Conservation (phyloP, 2,797 vertebrate species). For the Bufotes viridis region DNA sequence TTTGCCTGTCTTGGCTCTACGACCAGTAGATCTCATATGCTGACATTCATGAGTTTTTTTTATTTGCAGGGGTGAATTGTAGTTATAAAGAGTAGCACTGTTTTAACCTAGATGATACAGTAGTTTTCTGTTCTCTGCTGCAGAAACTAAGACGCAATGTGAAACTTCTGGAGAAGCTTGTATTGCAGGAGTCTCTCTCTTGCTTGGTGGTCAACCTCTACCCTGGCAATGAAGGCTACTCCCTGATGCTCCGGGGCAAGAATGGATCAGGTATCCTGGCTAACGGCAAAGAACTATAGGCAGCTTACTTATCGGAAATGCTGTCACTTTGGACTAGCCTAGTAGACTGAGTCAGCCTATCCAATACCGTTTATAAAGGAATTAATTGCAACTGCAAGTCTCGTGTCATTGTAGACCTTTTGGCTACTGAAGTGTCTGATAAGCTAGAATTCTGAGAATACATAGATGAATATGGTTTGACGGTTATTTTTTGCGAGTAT, state of each 20-base stretch:
- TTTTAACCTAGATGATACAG: no score
- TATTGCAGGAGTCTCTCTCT: conserved; percentile 94
- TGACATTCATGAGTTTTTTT: no score
- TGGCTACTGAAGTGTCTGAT: background rate
- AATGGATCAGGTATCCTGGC: conserved; percentile 91
- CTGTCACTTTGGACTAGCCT: background rate
- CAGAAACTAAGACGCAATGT: conserved; percentile 99
- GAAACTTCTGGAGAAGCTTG: conserved; percentile 97
- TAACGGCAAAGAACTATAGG: background rate
- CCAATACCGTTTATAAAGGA: no score
- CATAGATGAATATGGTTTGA: no score
- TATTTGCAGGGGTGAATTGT: no score
- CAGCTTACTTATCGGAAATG: no score
- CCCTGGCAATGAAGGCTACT: conserved; percentile 98
- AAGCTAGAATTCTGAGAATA: background rate
- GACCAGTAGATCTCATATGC: no score
- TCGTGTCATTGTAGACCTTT: no score
- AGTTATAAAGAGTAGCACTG: background rate
- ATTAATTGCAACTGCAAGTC: no score
- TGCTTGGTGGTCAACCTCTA: conserved; percentile 98
- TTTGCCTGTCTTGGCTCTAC: background rate
- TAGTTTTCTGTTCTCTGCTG: conserved; percentile 61
- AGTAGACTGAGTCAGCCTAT: background rate
- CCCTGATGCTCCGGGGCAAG: conserved; percentile 98
- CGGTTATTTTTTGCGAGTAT: no score